Evolutionary conservation across 2,888 invertebrate species (phyloP).

Genomic region (Graphium colonna): DNA sequence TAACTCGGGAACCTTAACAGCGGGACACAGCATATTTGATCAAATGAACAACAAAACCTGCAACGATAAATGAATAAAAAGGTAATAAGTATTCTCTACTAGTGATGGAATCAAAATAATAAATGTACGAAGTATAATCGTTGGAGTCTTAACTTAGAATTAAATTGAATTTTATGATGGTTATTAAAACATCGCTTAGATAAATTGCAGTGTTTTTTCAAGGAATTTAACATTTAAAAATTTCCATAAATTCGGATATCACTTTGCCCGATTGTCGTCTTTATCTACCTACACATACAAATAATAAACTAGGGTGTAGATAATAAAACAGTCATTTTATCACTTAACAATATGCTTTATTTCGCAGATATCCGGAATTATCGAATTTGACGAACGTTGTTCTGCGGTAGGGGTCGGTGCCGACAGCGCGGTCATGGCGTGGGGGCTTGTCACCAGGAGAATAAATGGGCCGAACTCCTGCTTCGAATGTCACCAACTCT

Average conservation of each 20-base stretch:
- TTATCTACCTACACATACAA: constrained; percentile 43
- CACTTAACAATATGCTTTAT: constrained; percentile 76
- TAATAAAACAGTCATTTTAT: constrained; percentile 58
- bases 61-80: too few relatives aligned
- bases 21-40: too few relatives aligned
- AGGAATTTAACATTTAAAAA: constrained; percentile 73
- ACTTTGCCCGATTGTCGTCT: constrained; percentile 44
- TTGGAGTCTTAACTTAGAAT: background rate
- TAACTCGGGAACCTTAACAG: too few relatives aligned
- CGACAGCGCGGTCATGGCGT: constrained; percentile 69
- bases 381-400: constrained; percentile 80
- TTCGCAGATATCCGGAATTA: constrained; percentile 44
- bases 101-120: too few relatives aligned
- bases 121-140: too few relatives aligned
- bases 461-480: constrained; percentile 68
- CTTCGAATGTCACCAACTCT: constrained; percentile 86
- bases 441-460: constrained; percentile 48
- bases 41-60: too few relatives aligned
- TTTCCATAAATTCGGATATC: constrained; percentile 71
- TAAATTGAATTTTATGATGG: constrained; percentile 1
- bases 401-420: constrained; percentile 78
- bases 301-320: constrained; percentile 35
- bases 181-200: constrained; percentile 36
- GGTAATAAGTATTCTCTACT: too few relatives aligned
- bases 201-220: constrained; percentile 78